Conservation (phyloP, 2,888 invertebrate genomes). For the Hemicrepidius hirtus region DNA sequence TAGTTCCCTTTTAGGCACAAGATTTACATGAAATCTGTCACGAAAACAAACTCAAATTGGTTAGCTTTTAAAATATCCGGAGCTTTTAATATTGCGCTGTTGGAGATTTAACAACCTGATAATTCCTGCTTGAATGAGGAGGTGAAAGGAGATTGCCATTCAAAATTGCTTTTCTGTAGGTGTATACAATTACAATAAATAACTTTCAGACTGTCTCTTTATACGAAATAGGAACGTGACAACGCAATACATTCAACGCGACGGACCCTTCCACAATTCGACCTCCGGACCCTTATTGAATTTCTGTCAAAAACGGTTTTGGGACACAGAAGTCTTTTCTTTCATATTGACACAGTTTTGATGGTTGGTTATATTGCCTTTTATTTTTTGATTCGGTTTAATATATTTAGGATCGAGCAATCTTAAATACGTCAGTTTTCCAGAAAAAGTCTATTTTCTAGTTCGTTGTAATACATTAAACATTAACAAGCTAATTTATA, state of each 20-base stretch:
- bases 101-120: not conserved
- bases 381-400: constrained; percentile 23
- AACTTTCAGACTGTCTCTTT: constrained; percentile 24
- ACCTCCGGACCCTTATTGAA: constrained; percentile 24
- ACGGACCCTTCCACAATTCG: constrained; percentile 17
- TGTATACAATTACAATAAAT: constrained; percentile 30
- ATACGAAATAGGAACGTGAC: constrained; percentile 17
- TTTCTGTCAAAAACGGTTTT: constrained; percentile 24
- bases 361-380: constrained; percentile 24
- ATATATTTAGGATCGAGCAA: constrained; percentile 10
- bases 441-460: not conserved
- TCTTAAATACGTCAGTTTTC: constrained; percentile 6
- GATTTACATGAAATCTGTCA: constrained; percentile 24
- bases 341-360: constrained; percentile 27
- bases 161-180: constrained; percentile 20
- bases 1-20: constrained; percentile 1
- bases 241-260: constrained; percentile 21
- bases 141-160: constrained; percentile 6
- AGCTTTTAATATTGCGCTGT: constrained; percentile 2
- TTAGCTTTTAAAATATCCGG: not conserved
- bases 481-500: constrained; percentile 20
- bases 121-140: not conserved
- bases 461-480: not conserved
- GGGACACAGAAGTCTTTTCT: constrained; percentile 8
- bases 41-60: constrained; percentile 23